Evolutionary conservation across 2,797 vertebrate genomes (phyloP).

Genomic region (Phoxinus dragarum): DNA sequence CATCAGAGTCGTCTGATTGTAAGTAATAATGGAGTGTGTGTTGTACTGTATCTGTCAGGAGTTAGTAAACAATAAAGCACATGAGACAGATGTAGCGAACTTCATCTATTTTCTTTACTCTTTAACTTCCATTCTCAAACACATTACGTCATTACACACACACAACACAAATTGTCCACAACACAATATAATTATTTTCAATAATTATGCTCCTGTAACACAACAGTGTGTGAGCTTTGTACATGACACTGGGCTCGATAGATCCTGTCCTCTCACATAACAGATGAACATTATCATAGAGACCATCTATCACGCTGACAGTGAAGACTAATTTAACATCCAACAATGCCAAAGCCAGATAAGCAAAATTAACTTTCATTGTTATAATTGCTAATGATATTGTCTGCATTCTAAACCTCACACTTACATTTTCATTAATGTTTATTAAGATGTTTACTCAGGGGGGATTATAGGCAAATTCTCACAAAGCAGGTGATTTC

Average conservation of each 20-base stretch:
- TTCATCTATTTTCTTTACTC: neutral
- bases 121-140: neutral
- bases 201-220: neutral
- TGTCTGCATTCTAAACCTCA: neutral
- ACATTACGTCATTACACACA: neutral
- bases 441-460: slow-evolving; percentile 2
- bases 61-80: neutral
- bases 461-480: neutral
- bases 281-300: slow-evolving; percentile 39
- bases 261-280: slow-evolving; percentile 27
- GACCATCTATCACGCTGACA: slow-evolving; percentile 44
- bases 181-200: neutral
- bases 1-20: slow-evolving; percentile 13
- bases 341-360: neutral
- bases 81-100: neutral
- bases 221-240: slow-evolving; percentile 8
- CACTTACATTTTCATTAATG: neutral
- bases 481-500: neutral
- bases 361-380: neutral
- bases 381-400: neutral
- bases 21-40: slow-evolving; percentile 10
- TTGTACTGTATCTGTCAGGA: neutral
- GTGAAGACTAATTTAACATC: slow-evolving; percentile 30
- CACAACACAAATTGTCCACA: neutral
- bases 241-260: slow-evolving; percentile 15